These are phyloP conservation scores for Argyrosomus japonicus DNA, from an alignment of 2,113 vertebrate genomes.

Conservation along the genomic window DNA sequence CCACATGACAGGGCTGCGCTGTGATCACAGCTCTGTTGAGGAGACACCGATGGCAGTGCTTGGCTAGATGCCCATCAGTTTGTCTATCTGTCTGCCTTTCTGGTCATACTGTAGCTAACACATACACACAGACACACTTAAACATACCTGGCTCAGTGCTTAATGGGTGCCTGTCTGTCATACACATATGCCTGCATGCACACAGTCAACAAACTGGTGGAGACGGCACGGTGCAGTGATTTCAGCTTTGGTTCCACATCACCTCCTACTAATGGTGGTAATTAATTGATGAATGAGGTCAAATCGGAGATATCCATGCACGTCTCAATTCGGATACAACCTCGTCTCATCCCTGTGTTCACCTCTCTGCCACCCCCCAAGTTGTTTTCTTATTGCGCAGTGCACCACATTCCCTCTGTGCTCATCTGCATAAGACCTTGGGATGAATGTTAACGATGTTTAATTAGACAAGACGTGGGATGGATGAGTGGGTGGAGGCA, in stretches of 20 bases:
- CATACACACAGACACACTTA: conserved; percentile 35
- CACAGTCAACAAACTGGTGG: conserved; percentile 68
- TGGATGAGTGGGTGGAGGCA: conserved; percentile 81
- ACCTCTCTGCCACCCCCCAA: conserved; percentile 74
- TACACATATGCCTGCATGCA: conserved; percentile 43
- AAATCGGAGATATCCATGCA: conserved; percentile 84
- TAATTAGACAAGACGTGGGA: conserved; percentile 87
- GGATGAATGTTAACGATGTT: conserved; percentile 88
- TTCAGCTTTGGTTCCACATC: conserved; percentile 84
- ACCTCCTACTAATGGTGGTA: conserved; percentile 83
- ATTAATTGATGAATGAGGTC: conserved; percentile 88
- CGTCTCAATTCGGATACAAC: conserved; percentile 83
- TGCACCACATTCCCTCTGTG: conserved; percentile 83
- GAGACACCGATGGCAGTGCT: conserved; percentile 65
- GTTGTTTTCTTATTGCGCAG: conserved; percentile 86
- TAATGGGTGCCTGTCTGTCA: conserved; percentile 71
- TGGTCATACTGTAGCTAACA: conserved; percentile 50
- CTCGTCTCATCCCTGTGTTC: conserved; percentile 67
- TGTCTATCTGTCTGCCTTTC: conserved; percentile 68
- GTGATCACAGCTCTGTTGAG: conserved; percentile 76
- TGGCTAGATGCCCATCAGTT: conserved; percentile 75
- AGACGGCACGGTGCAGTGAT: conserved; percentile 71
- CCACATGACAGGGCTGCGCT: conserved; percentile 75
- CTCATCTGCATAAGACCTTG: conserved; percentile 90
- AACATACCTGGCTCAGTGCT: conserved; percentile 59